A percentile compares a stretch with the other conserved stretches of the same genome.
Evolutionary conservation across 37 sponge, comb jelly and placozoan genomes (phyloP).

Genomic region (Spongia lamella): DNA sequence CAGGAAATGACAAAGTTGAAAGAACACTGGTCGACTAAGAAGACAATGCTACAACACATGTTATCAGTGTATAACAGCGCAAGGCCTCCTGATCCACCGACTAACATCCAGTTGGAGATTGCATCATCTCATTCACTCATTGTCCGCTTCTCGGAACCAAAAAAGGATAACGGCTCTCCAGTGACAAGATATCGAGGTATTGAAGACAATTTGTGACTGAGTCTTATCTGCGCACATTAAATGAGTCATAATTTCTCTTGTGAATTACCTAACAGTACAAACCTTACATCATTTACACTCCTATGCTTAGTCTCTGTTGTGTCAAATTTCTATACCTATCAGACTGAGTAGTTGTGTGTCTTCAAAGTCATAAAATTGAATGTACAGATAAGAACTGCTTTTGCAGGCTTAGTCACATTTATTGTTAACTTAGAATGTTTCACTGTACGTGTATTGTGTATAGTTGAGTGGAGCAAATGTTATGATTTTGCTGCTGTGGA

Average conservation of each 20-base stretch:
- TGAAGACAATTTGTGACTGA: not conserved
- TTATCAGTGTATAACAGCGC: not conserved
- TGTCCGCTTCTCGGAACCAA: conserved; percentile 55
- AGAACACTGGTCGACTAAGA: not conserved
- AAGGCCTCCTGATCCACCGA: conserved; percentile 51
- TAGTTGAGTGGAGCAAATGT: conserved; percentile 74
- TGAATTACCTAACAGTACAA: too few species aligned
- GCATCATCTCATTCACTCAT: conserved; percentile 51
- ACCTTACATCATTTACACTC: too few species aligned
- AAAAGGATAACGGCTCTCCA: conserved; percentile 37
- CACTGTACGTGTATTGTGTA: not conserved
- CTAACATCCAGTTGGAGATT: conserved; percentile 47
- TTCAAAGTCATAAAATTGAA: too few species aligned
- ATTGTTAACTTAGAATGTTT: not conserved
- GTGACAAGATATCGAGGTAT: conserved; percentile 79
- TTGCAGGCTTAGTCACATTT: not conserved
- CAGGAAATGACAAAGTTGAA: too few species aligned
- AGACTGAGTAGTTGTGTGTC: too few species aligned
- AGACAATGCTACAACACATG: not conserved
- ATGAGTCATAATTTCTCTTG: too few species aligned
- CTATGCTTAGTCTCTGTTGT: too few species aligned
- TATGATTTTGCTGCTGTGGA: conserved; percentile 34
- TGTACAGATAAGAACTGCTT: too few species aligned
- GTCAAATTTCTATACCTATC: too few species aligned
- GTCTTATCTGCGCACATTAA: not conserved